Evolutionary conservation across 2,888 invertebrate species (phyloP), one percentile per base, ranked within the genome.

Genomic region (Cephus pygmeus): DNA sequence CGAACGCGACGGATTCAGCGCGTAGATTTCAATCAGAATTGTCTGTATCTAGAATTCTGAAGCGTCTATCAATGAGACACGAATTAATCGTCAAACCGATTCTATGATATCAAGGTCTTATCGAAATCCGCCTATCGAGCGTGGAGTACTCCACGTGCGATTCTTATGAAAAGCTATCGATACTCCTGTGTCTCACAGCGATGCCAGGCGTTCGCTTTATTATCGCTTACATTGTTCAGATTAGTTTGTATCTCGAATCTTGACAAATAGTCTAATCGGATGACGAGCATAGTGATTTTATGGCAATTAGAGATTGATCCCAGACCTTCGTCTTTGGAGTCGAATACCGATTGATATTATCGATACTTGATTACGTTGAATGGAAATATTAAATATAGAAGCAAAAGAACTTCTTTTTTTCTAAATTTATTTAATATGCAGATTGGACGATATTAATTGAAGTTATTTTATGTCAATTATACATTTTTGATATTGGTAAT

Each of bases 21-120:
- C 88, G 85, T 90, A 89, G 88, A 90, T 90, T 90, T 88, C 89
- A 90, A 90, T 90, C 89, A 89, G 86, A 56, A 56, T 56, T 56
- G 40, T 56, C 40, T 56, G 23, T 56, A 23, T 23, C 23, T 56
- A 23, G 40, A 9, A 56, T 56, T 23, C 9, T 56, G 23, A 23
- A 6, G 40, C 6, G 4, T 40, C 40, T 15, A 15, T 40, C 40
- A 1, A 40, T 40, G 23, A 6, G 56, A 23, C 9, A 23, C 9
- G 2, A 9, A 6, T 6, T 23, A 23, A 23, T 23, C 56, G 6
- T 56, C 23, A 9, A 23, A 23, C 6, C 23, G 23, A 56, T 56
- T 23, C 23, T 23, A 23, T 9, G 56, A 56, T 56, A 9, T 56
- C 23, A 23, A 56, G 23, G 23, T 56, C 56, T 56, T 56, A 56